Conservation (phyloP, 2,888 invertebrate genomes). For the Choristoneura rosaceana region DNA sequence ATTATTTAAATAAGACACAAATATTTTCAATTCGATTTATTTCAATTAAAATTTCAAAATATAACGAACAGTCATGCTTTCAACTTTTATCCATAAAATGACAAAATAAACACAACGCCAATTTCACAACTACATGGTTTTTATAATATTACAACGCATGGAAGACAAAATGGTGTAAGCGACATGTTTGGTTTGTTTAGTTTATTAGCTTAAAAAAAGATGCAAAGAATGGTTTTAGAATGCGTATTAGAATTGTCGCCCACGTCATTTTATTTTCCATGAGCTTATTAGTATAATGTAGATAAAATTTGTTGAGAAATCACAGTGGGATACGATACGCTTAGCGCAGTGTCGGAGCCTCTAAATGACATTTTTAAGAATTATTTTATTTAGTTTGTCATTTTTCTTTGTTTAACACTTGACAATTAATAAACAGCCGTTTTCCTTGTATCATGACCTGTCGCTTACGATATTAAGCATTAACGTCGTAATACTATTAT, state of each 20-base stretch:
- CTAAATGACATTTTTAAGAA: not conserved
- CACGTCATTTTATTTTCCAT: not conserved
- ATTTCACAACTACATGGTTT: constrained; percentile 78
- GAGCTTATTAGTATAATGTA: constrained; percentile 27
- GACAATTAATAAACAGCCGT: not conserved
- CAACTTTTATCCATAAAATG: constrained; percentile 68
- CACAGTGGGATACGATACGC: constrained; percentile 29
- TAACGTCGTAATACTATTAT: not conserved
- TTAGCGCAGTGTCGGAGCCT: constrained; percentile 11
- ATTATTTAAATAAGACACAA: constrained; percentile 10
- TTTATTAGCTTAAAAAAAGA: not conserved
- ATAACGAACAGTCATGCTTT: constrained; percentile 75
- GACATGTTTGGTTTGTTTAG: constrained; percentile 1
- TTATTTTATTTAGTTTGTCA: not conserved
- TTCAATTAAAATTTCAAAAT: constrained; percentile 80
- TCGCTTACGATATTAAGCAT: not conserved
- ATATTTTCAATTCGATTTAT: constrained; percentile 70
- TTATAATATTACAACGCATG: constrained; percentile 46
- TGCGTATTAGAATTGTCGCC: not conserved
- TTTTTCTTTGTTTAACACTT: not conserved
- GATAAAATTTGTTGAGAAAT: constrained; percentile 34
- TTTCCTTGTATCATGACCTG: not conserved
- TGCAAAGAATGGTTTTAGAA: not conserved
- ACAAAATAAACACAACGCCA: constrained; percentile 77
- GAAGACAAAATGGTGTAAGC: constrained; percentile 6